Conservation (phyloP, 2,797 vertebrate genomes). For the Delichon dasypus region DNA sequence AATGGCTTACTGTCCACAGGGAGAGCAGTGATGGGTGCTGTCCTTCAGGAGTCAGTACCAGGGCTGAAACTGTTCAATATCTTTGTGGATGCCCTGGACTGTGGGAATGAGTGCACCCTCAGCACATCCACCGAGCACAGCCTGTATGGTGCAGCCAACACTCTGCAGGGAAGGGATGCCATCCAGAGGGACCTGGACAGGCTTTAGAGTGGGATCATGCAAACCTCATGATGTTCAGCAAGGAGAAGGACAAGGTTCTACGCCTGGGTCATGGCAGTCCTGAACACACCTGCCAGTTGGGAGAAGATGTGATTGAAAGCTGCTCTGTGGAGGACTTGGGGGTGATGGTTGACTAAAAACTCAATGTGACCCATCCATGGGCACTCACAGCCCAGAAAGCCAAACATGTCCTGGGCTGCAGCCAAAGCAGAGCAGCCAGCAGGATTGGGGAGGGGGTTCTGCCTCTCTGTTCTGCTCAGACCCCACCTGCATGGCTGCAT, state of each 20-base stretch:
- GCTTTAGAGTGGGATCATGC: neutral
- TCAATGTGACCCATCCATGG: fast-evolving
- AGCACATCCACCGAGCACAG: neutral
- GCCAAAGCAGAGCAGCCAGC: neutral
- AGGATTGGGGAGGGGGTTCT: neutral
- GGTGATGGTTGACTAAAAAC: neutral
- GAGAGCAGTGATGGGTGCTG: neutral
- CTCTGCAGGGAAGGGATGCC: neutral
- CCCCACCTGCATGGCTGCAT: neutral
- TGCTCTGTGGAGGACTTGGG: neutral
- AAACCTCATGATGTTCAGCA: neutral
- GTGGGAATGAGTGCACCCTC: neutral
- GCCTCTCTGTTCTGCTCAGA: neutral
- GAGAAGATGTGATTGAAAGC: neutral
- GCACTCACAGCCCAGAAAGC: neutral
- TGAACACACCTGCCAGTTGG: fast-evolving
- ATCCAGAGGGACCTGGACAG: neutral
- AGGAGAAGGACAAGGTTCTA: no score
- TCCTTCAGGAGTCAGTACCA: no score
- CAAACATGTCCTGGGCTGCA: neutral
- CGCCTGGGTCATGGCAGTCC: neutral
- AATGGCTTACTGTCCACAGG: fast-evolving
- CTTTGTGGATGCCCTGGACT: no score
- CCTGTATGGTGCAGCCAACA: neutral
- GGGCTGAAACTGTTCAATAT: fast-evolving